phyloP scores from a whole-genome alignment of 2,113 vertebrate genomes.

The Lethenteron reissneri region DNA sequence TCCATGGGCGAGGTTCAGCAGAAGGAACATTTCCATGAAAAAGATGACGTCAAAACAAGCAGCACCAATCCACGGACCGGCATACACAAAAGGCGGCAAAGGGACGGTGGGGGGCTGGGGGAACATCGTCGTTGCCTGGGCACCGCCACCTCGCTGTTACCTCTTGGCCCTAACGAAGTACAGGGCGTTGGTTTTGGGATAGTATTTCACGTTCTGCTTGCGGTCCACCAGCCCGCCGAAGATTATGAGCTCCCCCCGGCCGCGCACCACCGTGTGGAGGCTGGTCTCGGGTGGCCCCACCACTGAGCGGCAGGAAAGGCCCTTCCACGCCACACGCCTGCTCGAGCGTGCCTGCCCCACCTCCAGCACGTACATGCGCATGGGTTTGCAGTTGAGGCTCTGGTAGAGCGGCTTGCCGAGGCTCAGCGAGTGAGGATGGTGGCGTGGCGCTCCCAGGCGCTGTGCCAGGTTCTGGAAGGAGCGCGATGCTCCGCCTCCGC shows the following conservation, averaged over 20 bases:
- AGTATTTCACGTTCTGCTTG: slow-evolving; percentile 98
- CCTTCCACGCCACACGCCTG: slow-evolving; percentile 59
- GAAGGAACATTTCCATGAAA: too few species aligned
- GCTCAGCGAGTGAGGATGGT: slow-evolving; percentile 83
- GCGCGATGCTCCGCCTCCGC: too few species aligned
- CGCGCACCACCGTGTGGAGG: slow-evolving; percentile 86
- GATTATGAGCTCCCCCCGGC: slow-evolving; percentile 78
- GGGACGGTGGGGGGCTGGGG: too few species aligned
- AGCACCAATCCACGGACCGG: too few species aligned
- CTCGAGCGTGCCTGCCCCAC: slow-evolving; percentile 45
- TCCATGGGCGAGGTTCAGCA: too few species aligned
- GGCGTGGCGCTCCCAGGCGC: slow-evolving; percentile 49
- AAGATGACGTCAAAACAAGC: too few species aligned
- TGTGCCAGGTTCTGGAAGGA: slow-evolving; percentile 72
- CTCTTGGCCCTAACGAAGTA: slow-evolving; percentile 97
- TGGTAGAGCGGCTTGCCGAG: slow-evolving; percentile 93
- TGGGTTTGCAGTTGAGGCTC: slow-evolving; percentile 95
- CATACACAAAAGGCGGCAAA: too few species aligned
- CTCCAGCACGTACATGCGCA: slow-evolving; percentile 98
- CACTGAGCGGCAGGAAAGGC: slow-evolving; percentile 44
- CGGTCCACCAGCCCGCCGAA: slow-evolving; percentile 98
- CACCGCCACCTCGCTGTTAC: slow-evolving; percentile 24
- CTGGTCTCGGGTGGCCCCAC: slow-evolving; percentile 88
- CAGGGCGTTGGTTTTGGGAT: slow-evolving; percentile 98
- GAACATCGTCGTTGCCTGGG: too few species aligned